Percentiles rank a stretch among this genome's conserved stretches.
Conservation (phyloP, 2,888 invertebrate species). For the Acrobasis repandana region DNA sequence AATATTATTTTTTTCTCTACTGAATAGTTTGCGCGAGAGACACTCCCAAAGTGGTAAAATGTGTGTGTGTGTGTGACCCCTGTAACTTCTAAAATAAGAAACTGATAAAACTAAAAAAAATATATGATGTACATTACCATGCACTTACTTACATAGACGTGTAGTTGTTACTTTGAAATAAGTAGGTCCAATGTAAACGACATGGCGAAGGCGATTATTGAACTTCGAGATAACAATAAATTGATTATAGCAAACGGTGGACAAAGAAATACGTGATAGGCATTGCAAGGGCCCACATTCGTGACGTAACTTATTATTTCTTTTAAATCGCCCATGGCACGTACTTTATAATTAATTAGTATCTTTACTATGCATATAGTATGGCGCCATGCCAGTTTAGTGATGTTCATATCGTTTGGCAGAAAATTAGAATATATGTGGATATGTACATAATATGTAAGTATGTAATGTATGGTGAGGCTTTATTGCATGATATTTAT, state of each 20-base stretch:
- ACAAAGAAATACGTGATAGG: constrained; percentile 9
- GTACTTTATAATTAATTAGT: constrained; percentile 2
- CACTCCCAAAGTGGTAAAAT: too few relatives aligned
- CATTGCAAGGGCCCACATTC: background rate
- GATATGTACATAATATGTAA: too few relatives aligned
- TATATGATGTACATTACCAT: too few relatives aligned
- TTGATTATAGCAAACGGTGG: constrained; percentile 5
- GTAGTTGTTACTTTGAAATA: too few relatives aligned
- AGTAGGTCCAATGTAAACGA: background rate
- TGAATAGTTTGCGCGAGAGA: too few relatives aligned
- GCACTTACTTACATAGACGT: too few relatives aligned
- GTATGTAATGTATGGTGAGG: too few relatives aligned
- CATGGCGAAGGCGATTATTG: background rate
- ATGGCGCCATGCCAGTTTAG: background rate
- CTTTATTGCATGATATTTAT: too few relatives aligned
- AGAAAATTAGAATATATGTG: background rate
- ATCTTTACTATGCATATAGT: background rate
- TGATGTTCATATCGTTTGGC: background rate
- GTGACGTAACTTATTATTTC: background rate
- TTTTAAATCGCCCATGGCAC: background rate
- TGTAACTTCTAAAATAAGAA: too few relatives aligned
- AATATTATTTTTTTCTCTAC: too few relatives aligned
- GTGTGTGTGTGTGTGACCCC: too few relatives aligned
- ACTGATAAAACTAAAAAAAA: too few relatives aligned
- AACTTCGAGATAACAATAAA: background rate